phyloP scores from a whole-genome alignment of 2,113 vertebrate genomes.

The Cavia aperea region DNA sequence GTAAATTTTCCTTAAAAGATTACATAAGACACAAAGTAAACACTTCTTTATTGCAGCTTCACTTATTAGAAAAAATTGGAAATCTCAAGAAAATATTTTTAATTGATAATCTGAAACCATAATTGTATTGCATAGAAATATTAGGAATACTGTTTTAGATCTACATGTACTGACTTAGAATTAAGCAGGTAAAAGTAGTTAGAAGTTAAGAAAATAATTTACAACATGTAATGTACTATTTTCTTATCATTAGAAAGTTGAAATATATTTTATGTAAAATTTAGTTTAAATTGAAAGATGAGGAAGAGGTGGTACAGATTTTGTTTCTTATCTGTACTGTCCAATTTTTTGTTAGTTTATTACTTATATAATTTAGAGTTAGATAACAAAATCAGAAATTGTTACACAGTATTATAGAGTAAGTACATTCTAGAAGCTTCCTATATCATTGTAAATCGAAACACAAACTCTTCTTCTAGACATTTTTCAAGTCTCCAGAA shows the following conservation, averaged over 20 bases:
- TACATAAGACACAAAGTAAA: not conserved
- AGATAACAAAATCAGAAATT: not conserved
- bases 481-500: not conserved
- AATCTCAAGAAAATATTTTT: conserved; percentile 9
- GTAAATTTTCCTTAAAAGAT: not conserved
- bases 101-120: not conserved
- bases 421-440: not conserved
- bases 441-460: not conserved
- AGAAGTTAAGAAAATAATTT: not conserved
- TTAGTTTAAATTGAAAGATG: not conserved
- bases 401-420: not conserved
- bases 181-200: not conserved
- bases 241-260: not conserved
- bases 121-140: not conserved
- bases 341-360: not conserved
- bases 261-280: not conserved
- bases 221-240: not conserved
- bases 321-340: not conserved
- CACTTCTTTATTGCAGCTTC: not conserved
- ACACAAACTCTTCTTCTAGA: not conserved
- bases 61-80: not conserved
- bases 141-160: not conserved
- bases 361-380: not conserved
- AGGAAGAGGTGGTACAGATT: not conserved
- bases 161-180: not conserved